phyloP scores from a whole-genome alignment of 37 sponge, comb jelly and placozoan species.

The Diacarnus erythraeanus region DNA sequence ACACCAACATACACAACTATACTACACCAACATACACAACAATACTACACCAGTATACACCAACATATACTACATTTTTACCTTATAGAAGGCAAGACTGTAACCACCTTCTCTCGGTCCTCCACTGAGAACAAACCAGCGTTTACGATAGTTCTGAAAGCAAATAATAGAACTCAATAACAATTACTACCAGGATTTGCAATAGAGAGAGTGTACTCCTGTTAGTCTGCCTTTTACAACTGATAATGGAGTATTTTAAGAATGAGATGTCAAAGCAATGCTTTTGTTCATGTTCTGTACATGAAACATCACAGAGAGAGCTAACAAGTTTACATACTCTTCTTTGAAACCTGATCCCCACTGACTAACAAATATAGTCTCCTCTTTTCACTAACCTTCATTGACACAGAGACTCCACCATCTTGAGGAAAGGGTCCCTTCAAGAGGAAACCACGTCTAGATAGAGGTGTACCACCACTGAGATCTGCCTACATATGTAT shows the following conservation, averaged over 20 bases:
- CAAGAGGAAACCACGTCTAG: constrained; percentile 54
- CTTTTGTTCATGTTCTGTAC: too few species aligned
- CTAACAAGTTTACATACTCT: neutral
- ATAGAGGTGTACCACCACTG: constrained; percentile 34
- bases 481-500: neutral
- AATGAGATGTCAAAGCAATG: too few species aligned
- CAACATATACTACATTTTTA: too few species aligned
- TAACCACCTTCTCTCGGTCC: constrained; percentile 46
- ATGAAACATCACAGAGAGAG: too few species aligned
- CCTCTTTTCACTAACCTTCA: constrained; percentile 45
- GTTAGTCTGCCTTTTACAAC: too few species aligned
- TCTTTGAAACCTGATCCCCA: neutral
- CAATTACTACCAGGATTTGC: too few species aligned
- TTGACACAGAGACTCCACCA: constrained; percentile 22
- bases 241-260: too few species aligned
- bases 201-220: too few species aligned
- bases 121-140: constrained; percentile 55
- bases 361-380: neutral
- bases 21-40: too few species aligned
- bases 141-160: constrained; percentile 38
- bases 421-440: constrained; percentile 67
- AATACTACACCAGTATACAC: too few species aligned
- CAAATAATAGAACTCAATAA: too few species aligned
- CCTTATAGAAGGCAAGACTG: constrained; percentile 56
- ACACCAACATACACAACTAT: too few species aligned